Evolutionary conservation across 2,797 vertebrate genomes (phyloP).

Genomic region (Chlorospingus semifuscus): DNA sequence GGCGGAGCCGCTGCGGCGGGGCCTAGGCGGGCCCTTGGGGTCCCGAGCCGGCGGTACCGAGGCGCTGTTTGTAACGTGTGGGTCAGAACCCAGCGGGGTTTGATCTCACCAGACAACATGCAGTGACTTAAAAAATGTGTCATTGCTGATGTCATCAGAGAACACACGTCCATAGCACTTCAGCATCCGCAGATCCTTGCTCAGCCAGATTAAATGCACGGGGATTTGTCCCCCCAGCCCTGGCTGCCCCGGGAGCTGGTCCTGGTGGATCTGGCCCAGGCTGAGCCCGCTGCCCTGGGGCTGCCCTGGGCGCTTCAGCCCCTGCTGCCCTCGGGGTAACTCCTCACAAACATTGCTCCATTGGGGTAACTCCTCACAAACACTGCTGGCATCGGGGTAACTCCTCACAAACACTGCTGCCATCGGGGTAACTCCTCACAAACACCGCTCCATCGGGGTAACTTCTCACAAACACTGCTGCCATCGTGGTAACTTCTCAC

Average conservation of each 20-base stretch:
- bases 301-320: fast-evolving
- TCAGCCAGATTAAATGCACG: fast-evolving
- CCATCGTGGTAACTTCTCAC: too few species aligned
- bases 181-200: fast-evolving
- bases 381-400: fast-evolving
- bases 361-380: not conserved
- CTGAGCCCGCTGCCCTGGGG: fast-evolving
- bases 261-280: fast-evolving
- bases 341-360: too few species aligned
- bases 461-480: too few species aligned
- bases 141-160: fast-evolving
- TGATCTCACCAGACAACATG: fast-evolving
- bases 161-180: fast-evolving
- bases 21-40: fast-evolving
- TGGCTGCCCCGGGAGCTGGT: fast-evolving
- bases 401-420: too few species aligned
- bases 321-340: fast-evolving
- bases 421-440: too few species aligned
- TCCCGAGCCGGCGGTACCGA: not conserved
- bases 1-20: fast-evolving
- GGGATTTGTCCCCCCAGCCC: fast-evolving
- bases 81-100: fast-evolving
- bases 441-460: too few species aligned
- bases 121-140: fast-evolving
- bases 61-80: fast-evolving